These are phyloP conservation scores for Graphium colonna DNA, from an alignment of 2,888 invertebrate species.

Conservation along the genomic window DNA sequence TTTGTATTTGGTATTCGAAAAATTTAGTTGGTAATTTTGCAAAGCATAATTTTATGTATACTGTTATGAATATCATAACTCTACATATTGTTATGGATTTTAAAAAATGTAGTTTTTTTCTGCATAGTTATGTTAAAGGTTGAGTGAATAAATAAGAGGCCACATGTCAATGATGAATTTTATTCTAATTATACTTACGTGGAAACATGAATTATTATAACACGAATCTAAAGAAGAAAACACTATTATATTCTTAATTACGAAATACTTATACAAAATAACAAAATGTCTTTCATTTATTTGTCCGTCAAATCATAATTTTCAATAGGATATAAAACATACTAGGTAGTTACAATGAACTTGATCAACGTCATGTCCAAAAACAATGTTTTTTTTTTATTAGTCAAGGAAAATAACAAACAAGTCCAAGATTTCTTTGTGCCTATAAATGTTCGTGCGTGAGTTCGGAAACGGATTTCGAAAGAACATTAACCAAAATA, in stretches of 20 bases:
- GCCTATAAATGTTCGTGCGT: constrained; percentile 15
- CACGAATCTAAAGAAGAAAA: constrained; percentile 80
- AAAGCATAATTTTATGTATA: too few relatives aligned
- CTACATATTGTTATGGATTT: too few relatives aligned
- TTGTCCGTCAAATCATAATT: constrained; percentile 43
- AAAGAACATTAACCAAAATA: not conserved
- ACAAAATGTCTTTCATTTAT: constrained; percentile 76
- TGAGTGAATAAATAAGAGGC: constrained; percentile 49
- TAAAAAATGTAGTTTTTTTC: too few relatives aligned
- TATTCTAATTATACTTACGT: constrained; percentile 78
- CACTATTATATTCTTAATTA: constrained; percentile 76
- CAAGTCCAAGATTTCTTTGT: constrained; percentile 22
- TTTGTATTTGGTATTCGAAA: too few relatives aligned
- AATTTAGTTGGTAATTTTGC: too few relatives aligned
- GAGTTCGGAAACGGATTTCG: constrained; percentile 7
- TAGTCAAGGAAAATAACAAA: constrained; percentile 13
- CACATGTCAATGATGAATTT: constrained; percentile 69
- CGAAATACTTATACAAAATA: constrained; percentile 75
- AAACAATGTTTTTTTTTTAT: not conserved
- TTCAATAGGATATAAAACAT: constrained; percentile 29
- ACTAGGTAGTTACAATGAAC: not conserved
- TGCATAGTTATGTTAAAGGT: too few relatives aligned
- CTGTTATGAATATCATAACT: too few relatives aligned
- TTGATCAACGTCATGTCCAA: too few relatives aligned
- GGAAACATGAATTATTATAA: constrained; percentile 80